Conservation (phyloP, 2,888 invertebrate genomes). For the Parascotia fuliginaria region DNA sequence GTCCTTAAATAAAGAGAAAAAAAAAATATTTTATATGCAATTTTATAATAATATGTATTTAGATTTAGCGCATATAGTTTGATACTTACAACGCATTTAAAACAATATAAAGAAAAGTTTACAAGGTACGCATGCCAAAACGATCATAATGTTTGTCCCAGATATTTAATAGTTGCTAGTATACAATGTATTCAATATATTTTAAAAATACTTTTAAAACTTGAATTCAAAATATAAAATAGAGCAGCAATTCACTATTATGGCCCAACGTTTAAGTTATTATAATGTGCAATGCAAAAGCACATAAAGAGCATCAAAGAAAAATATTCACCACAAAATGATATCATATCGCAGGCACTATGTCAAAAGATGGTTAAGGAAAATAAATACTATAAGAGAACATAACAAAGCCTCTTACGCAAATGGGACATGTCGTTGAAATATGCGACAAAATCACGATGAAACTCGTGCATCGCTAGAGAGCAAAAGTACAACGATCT, state of each 20-base stretch:
- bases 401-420: conserved; percentile 39
- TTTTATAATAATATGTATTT: no score
- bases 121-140: not conserved
- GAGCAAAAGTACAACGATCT: not conserved
- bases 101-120: no score
- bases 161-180: not conserved
- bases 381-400: conserved; percentile 25
- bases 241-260: not conserved
- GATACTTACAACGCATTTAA: no score
- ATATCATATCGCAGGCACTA: conserved; percentile 14
- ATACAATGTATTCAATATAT: not conserved
- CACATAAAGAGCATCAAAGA: conserved; percentile 1
- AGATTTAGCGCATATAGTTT: no score
- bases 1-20: no score
- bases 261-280: not conserved
- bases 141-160: not conserved
- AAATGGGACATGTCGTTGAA: conserved; percentile 35
- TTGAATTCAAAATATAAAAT: not conserved
- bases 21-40: no score
- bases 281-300: not conserved
- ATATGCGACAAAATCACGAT: conserved; percentile 32
- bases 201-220: not conserved
- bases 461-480: conserved; percentile 14
- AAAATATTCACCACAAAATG: conserved; percentile 4
- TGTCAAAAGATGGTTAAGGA: conserved; percentile 22